Evolutionary conservation across 1,140 invertebrate genomes (phyloP).

Genomic region (Drosophila repleta): DNA sequence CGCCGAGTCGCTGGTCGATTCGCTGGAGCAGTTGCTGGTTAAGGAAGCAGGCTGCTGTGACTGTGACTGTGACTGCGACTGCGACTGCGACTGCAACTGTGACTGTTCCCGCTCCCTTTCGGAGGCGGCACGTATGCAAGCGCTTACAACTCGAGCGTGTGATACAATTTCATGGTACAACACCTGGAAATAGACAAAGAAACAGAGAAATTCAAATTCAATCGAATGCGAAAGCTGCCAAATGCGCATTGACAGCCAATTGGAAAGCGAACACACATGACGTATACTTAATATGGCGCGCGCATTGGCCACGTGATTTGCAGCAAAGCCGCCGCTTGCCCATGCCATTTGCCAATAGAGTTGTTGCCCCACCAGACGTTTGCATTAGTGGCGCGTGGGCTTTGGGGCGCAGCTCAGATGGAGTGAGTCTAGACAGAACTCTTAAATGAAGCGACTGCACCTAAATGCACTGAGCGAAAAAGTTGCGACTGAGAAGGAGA

Average conservation of each 20-base stretch:
- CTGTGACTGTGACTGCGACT: constrained; percentile 54
- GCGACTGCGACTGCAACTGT: constrained; percentile 41
- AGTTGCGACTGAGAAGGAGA: too few relatives aligned
- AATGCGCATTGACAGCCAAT: constrained; percentile 34
- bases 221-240: constrained; percentile 35
- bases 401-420: constrained; percentile 20
- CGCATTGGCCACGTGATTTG: constrained; percentile 4
- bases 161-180: constrained; percentile 90
- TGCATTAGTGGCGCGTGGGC: neutral
- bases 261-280: constrained; percentile 49
- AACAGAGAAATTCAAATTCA: constrained; percentile 5
- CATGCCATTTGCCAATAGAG: constrained; percentile 15
- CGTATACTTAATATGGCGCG: constrained; percentile 51
- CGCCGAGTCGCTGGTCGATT: constrained; percentile 73
- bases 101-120: constrained; percentile 70
- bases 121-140: constrained; percentile 85
- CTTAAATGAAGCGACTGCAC: constrained; percentile 38
- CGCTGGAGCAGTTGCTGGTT: constrained; percentile 77
- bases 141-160: constrained; percentile 89
- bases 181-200: constrained; percentile 85
- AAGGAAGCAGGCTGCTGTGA: constrained; percentile 65
- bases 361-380: constrained; percentile 19
- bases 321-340: neutral
- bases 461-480: constrained; percentile 31
- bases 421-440: constrained; percentile 28